Percentiles rank a stretch among this genome's conserved stretches.
These are phyloP conservation scores for Cyprinodon tularosa DNA, from an alignment of 2,113 vertebrate genomes.

Conservation along the genomic window DNA sequence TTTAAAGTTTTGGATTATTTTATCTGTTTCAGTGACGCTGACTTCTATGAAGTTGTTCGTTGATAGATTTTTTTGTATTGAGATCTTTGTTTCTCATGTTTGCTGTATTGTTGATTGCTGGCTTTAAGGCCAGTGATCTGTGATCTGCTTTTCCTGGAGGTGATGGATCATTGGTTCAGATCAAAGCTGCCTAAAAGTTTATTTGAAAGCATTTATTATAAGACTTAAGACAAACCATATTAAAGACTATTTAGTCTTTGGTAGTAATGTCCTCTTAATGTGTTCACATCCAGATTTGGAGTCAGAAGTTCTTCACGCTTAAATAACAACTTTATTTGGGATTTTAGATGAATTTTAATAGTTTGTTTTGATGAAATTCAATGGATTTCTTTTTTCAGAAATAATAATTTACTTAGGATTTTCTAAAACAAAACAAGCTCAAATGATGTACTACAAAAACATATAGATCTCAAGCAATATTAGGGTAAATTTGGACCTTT, in stretches of 20 bases:
- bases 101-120: conserved; percentile 69
- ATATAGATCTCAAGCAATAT: not conserved
- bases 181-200: not conserved
- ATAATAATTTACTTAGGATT: too few relatives aligned
- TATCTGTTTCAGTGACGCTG: conserved; percentile 84
- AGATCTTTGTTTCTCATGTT: conserved; percentile 70
- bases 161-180: conserved; percentile 29
- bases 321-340: not conserved
- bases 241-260: conserved; percentile 11
- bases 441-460: not conserved
- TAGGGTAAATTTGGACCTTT: not conserved
- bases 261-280: conserved; percentile 14
- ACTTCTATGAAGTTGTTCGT: conserved; percentile 99
- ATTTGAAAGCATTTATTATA: conserved; percentile 40
- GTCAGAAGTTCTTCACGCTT: not conserved
- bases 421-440: not conserved
- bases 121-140: conserved; percentile 50
- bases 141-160: conserved; percentile 18
- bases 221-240: conserved; percentile 35
- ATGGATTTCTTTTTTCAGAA: not conserved
- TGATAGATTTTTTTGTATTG: conserved; percentile 85
- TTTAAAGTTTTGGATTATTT: conserved; percentile 75
- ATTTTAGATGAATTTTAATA: not conserved
- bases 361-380: not conserved
- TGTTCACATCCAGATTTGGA: not conserved